Percentiles rank a stretch among this genome's conserved stretches.
These are phyloP conservation scores for Acronicta alni DNA, from an alignment of 2,888 invertebrate species.

Conservation along the genomic window DNA sequence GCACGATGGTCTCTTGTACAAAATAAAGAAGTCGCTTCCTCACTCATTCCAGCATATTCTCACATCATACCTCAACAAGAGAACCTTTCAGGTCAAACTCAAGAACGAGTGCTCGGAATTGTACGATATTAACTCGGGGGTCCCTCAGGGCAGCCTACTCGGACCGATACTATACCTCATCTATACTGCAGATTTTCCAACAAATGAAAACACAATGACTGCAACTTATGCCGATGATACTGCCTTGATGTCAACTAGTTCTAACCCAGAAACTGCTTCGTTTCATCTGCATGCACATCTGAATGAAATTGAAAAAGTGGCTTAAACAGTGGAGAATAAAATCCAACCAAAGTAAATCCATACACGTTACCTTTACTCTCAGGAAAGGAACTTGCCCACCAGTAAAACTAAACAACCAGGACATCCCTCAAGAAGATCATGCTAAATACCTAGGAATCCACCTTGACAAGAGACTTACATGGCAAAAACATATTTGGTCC, in stretches of 20 bases:
- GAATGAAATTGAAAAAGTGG: background rate
- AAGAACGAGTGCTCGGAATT: background rate
- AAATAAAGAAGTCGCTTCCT: conserved; percentile 8
- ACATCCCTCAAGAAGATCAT: conserved; percentile 1
- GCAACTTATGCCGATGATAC: conserved; percentile 5
- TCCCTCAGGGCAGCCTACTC: conserved; percentile 11
- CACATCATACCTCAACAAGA: conserved; percentile 2
- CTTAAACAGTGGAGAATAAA: conserved; percentile 10
- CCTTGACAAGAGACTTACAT: background rate
- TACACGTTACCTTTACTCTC: conserved; percentile 7
- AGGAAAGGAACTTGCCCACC: conserved; percentile 8
- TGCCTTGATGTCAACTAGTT: background rate
- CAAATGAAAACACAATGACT: background rate
- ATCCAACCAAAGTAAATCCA: conserved; percentile 2
- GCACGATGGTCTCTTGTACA: conserved; percentile 1
- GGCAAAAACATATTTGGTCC: background rate
- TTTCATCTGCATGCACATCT: background rate
- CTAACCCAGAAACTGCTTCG: conserved; percentile 1
- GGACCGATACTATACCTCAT: conserved; percentile 8
- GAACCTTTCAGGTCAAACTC: conserved; percentile 2
- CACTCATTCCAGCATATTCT: conserved; percentile 3
- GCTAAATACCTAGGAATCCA: background rate
- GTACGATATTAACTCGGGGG: background rate
- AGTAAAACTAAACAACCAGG: background rate
- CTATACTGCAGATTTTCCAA: conserved; percentile 7